phyloP scores from a whole-genome alignment of 2,888 invertebrate genomes.

The Lepeophtheirus nordmannii region DNA sequence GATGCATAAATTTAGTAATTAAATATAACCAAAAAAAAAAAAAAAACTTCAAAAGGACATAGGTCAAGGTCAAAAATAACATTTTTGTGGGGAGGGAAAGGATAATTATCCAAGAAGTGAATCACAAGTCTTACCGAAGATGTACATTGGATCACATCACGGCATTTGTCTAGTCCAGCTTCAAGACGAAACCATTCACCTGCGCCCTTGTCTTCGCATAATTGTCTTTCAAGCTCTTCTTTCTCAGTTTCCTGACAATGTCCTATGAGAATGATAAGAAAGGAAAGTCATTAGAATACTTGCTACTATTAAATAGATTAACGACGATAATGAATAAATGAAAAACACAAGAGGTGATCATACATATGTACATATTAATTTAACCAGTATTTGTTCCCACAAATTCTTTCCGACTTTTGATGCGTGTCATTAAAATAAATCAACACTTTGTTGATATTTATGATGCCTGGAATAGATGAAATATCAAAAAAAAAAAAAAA shows the following conservation, averaged over 20 bases:
- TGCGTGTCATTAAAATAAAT: no score
- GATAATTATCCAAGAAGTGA: no score
- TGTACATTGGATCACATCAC: constrained; percentile 87
- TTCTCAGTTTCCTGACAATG: constrained; percentile 42
- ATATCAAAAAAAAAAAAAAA: no score
- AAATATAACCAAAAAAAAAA: not conserved
- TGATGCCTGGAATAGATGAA: no score
- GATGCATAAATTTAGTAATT: constrained; percentile 28
- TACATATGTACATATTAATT: no score
- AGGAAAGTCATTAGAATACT: not conserved
- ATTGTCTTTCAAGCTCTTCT: constrained; percentile 69
- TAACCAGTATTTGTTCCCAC: no score
- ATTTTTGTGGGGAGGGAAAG: no score
- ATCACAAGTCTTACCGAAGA: constrained; percentile 51
- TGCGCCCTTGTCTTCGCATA: constrained; percentile 85
- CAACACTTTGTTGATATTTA: no score
- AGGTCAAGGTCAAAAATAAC: not conserved
- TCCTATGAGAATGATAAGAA: not conserved
- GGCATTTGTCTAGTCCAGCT: constrained; percentile 74
- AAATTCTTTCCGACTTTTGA: no score
- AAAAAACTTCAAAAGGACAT: constrained; percentile 24
- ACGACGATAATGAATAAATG: no score
- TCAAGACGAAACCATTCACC: constrained; percentile 86
- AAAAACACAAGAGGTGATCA: no score
- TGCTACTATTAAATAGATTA: no score